Conservation (phyloP, 2,113 vertebrate species). For the Hiodon alosoides region DNA sequence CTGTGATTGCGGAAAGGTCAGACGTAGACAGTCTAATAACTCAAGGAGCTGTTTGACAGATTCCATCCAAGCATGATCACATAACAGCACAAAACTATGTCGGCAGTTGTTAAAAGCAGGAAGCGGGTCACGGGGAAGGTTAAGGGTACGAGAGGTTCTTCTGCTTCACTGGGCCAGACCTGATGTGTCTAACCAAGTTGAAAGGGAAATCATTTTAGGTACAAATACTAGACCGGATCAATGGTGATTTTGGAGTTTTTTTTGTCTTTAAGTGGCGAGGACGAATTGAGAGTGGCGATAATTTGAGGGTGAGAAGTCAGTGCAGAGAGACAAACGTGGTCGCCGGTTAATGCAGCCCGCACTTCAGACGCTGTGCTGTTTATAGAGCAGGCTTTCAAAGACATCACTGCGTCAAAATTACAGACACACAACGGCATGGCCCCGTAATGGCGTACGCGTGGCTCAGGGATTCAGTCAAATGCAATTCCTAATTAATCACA, state of each 20-base stretch:
- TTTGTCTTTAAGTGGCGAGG: conserved; percentile 1
- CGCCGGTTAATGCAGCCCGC: not conserved
- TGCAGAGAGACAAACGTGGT: not conserved
- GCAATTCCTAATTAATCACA: conserved; percentile 21
- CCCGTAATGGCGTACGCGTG: conserved; percentile 60
- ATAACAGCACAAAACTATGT: conserved; percentile 99
- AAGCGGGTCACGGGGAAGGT: conserved; percentile 94
- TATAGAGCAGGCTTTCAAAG: conserved; percentile 44
- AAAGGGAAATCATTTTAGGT: conserved; percentile 84
- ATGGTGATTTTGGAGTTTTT: conserved; percentile 54
- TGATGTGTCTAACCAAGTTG: conserved; percentile 96
- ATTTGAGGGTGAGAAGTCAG: not conserved
- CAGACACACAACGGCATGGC: conserved; percentile 46
- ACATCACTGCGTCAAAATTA: conserved; percentile 45
- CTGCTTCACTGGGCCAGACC: conserved; percentile 94
- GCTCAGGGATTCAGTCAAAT: conserved; percentile 57
- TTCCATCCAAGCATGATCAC: conserved; percentile 99
- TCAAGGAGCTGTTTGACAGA: conserved; percentile 99
- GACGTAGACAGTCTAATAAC: conserved; percentile 99
- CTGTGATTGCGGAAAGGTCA: conserved; percentile 99
- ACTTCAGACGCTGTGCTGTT: conserved; percentile 32
- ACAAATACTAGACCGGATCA: conserved; percentile 72
- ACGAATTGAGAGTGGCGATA: not conserved
- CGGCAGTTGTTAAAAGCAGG: conserved; percentile 99
- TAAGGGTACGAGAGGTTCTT: conserved; percentile 98